A percentile compares a stretch with the other conserved stretches of the same genome.
Conservation (phyloP, 1,140 invertebrate species). For the Linepithema humile region DNA sequence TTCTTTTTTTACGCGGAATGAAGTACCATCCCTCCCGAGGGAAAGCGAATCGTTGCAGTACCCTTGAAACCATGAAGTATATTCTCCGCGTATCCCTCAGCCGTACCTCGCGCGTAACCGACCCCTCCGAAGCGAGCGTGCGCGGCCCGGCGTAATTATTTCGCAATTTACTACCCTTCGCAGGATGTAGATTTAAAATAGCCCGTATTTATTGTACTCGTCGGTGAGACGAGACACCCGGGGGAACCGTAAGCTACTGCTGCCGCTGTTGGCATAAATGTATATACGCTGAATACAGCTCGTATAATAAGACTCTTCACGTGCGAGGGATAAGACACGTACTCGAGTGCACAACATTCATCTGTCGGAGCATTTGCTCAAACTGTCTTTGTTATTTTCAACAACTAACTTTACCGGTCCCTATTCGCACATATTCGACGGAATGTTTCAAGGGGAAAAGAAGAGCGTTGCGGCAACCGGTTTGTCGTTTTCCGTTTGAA, state of each 20-base stretch:
- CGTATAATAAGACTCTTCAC: slow-evolving; percentile 44
- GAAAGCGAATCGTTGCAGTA: slow-evolving; percentile 74
- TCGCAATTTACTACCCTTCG: slow-evolving; percentile 80
- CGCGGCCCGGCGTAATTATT: slow-evolving; percentile 78
- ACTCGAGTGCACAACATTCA: neutral
- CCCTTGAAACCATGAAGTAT: slow-evolving; percentile 75
- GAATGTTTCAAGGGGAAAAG: neutral
- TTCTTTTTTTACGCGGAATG: slow-evolving; percentile 44
- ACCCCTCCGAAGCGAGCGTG: slow-evolving; percentile 68
- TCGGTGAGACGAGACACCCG: slow-evolving; percentile 72
- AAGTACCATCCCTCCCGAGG: slow-evolving; percentile 71
- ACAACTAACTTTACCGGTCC: neutral
- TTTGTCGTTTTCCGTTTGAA: neutral
- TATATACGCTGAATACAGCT: slow-evolving; percentile 28
- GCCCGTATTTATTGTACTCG: slow-evolving; percentile 77
- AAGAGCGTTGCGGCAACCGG: neutral
- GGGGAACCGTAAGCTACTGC: slow-evolving; percentile 67
- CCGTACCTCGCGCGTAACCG: slow-evolving; percentile 71
- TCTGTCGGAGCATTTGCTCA: neutral
- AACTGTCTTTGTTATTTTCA: slow-evolving; percentile 8
- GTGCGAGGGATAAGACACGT: neutral
- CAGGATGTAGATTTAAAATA: slow-evolving; percentile 80
- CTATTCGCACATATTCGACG: no score
- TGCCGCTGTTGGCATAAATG: no score
- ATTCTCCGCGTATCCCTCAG: slow-evolving; percentile 73